Conservation (phyloP, 1,140 invertebrate genomes). For the Aphelinus certus region DNA sequence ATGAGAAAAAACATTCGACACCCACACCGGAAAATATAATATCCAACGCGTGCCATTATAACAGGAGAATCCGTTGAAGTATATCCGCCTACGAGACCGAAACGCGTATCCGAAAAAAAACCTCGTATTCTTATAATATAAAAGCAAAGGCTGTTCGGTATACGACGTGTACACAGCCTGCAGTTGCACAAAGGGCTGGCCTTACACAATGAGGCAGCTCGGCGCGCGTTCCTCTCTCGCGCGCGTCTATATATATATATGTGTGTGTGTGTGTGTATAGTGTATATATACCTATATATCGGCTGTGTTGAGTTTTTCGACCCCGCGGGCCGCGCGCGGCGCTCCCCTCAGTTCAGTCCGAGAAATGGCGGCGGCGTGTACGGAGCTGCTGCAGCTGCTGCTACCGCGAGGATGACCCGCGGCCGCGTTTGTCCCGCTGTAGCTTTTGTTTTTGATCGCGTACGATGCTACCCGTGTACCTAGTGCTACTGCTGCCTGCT, state of each 20-base stretch:
- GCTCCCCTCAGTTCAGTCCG: slow-evolving; percentile 4
- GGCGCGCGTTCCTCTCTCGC: neutral
- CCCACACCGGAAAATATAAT: too few relatives aligned
- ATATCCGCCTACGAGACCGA: too few relatives aligned
- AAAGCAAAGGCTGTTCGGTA: too few relatives aligned
- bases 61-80: too few relatives aligned
- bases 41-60: too few relatives aligned
- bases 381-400: slow-evolving; percentile 20
- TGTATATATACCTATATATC: slow-evolving; percentile 7
- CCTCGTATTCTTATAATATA: too few relatives aligned
- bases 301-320: slow-evolving; percentile 24
- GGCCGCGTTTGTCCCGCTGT: slow-evolving; percentile 50
- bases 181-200: neutral
- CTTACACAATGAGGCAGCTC: neutral
- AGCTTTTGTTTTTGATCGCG: slow-evolving; percentile 36
- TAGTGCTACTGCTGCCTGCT: slow-evolving; percentile 48
- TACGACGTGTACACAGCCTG: too few relatives aligned
- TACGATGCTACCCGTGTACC: slow-evolving; percentile 58
- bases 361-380: slow-evolving; percentile 52
- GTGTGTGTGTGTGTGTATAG: neutral
- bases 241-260: neutral
- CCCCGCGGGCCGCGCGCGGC: neutral
- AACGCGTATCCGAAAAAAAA: too few relatives aligned
- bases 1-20: too few relatives aligned
- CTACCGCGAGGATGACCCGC: neutral